Percentiles rank a stretch among this genome's conserved stretches.
phyloP scores from a whole-genome alignment of 2,888 invertebrate species.

The Callyntrura guangdongensis region DNA sequence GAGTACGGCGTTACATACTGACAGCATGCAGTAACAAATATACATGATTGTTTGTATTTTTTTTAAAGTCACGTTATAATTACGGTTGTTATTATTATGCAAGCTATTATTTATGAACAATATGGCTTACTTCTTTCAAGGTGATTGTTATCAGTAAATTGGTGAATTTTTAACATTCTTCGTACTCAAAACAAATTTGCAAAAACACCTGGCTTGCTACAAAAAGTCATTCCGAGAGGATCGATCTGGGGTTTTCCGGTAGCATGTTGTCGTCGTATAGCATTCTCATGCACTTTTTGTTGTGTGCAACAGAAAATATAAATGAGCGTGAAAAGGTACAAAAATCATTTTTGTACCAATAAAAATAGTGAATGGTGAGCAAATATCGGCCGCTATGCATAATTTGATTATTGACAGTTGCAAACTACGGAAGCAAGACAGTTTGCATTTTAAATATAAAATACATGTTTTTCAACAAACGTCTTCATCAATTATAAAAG shows the following conservation, averaged over 20 bases:
- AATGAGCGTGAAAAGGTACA: neutral
- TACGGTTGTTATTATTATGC: too few species aligned
- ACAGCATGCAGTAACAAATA: neutral
- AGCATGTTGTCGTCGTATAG: neutral
- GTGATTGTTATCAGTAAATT: too few species aligned
- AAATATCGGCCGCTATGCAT: neutral
- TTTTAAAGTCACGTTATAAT: neutral
- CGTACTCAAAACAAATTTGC: too few species aligned
- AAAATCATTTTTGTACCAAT: neutral
- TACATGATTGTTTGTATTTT: neutral
- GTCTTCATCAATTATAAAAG: conserved; percentile 18
- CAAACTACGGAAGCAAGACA: neutral
- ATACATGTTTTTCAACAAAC: neutral
- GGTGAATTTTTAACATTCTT: too few species aligned
- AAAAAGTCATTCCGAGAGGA: too few species aligned
- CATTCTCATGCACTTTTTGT: neutral
- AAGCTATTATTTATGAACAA: too few species aligned
- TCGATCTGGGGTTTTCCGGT: neutral
- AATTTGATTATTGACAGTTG: neutral
- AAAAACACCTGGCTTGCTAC: too few species aligned
- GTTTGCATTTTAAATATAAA: neutral
- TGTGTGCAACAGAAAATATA: neutral
- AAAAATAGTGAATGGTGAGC: neutral
- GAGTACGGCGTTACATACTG: too few species aligned
- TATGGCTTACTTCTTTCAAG: too few species aligned